Evolutionary conservation across 2,888 invertebrate genomes (phyloP).

Genomic region (Melanchra persicariae): DNA sequence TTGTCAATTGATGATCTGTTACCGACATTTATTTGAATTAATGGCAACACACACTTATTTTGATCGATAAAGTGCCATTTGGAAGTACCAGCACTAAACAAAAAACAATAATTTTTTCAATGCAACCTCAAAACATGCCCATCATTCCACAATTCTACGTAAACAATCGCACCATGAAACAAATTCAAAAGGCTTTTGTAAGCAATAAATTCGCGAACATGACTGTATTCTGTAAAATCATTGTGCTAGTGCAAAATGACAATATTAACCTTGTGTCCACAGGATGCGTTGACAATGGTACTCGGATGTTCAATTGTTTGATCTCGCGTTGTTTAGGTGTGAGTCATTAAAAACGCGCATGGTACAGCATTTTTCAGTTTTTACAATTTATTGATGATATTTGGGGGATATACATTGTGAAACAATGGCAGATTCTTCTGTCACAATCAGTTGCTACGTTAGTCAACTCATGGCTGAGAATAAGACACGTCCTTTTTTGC

Average conservation of each 20-base stretch:
- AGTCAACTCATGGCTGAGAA: not conserved
- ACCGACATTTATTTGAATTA: not conserved
- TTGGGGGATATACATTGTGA: not conserved
- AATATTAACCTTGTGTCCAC: slow-evolving; percentile 59
- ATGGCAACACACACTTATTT: not conserved
- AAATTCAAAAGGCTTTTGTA: slow-evolving; percentile 56
- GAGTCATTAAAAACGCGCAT: slow-evolving; percentile 52
- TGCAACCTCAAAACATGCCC: slow-evolving; percentile 18
- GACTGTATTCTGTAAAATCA: slow-evolving; percentile 51
- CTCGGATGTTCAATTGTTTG: slow-evolving; percentile 66
- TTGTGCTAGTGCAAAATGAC: slow-evolving; percentile 50
- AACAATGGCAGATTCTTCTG: not conserved
- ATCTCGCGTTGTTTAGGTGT: slow-evolving; percentile 45
- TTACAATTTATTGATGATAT: slow-evolving; percentile 1
- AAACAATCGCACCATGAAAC: slow-evolving; percentile 46
- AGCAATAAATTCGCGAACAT: slow-evolving; percentile 52
- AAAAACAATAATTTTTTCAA: slow-evolving; percentile 12
- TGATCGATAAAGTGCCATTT: not conserved
- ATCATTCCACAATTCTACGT: slow-evolving; percentile 22
- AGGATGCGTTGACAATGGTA: slow-evolving; percentile 63
- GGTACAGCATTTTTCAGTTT: slow-evolving; percentile 23
- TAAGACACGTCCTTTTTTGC: not conserved
- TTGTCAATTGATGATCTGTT: too few relatives aligned
- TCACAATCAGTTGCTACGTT: not conserved
- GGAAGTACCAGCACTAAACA: not conserved